These are phyloP conservation scores for Dipodomys stephensi DNA, from an alignment of 2,113 vertebrate genomes.

Conservation along the genomic window DNA sequence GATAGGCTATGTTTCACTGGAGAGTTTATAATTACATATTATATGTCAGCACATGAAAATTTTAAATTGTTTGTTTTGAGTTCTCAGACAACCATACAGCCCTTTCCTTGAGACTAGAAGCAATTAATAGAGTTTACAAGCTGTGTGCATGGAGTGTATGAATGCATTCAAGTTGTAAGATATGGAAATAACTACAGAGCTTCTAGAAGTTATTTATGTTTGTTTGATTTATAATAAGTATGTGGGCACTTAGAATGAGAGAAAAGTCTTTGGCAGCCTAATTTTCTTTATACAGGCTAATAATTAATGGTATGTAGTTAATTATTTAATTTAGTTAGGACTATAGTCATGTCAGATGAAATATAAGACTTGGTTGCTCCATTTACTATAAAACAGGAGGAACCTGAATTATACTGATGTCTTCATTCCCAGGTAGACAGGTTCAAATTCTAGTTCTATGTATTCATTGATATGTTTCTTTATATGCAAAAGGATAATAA, in stretches of 20 bases:
- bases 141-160: neutral
- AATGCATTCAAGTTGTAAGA: neutral
- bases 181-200: neutral
- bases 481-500: neutral
- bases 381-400: neutral
- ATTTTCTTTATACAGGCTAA: neutral
- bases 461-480: neutral
- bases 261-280: neutral
- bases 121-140: neutral
- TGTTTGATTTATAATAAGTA: neutral
- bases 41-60: neutral
- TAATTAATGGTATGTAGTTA: neutral
- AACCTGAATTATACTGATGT: neutral
- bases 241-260: neutral
- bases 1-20: conserved; percentile 7
- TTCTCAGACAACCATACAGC: neutral
- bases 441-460: neutral
- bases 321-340: conserved; percentile 22
- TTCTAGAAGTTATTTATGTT: conserved; percentile 18
- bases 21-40: conserved; percentile 7
- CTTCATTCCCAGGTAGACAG: neutral
- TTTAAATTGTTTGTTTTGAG: neutral
- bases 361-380: neutral
- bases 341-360: neutral
- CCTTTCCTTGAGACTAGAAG: neutral